Percentiles rank a stretch among this genome's conserved stretches.
These are phyloP conservation scores for Cydia pomonella DNA, from an alignment of 1,140 invertebrate genomes.

Conservation along the genomic window DNA sequence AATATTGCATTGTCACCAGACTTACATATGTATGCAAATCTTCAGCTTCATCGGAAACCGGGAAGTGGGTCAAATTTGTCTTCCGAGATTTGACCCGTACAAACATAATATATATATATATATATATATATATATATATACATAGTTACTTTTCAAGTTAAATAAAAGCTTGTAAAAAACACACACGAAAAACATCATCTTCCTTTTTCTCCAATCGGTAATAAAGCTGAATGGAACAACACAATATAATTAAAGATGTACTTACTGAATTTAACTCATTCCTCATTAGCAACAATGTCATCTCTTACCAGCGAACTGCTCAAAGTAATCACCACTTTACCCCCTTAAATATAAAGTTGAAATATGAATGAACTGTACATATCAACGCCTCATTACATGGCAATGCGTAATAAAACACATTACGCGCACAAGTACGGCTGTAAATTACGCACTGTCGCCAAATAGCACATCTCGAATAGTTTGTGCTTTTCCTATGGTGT, in stretches of 20 bases:
- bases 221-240: background rate
- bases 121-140: too few relatives aligned
- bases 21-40: too few relatives aligned
- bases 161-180: too few relatives aligned
- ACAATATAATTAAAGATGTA: background rate
- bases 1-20: too few relatives aligned
- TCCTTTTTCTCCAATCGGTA: background rate
- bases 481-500: slow-evolving; percentile 48
- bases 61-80: too few relatives aligned
- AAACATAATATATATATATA: too few relatives aligned
- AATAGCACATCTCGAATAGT: slow-evolving; percentile 69
- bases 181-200: background rate
- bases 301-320: background rate
- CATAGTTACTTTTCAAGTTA: too few relatives aligned
- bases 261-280: background rate
- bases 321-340: background rate
- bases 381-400: slow-evolving; percentile 48
- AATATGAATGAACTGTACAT: too few relatives aligned
- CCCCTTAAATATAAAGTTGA: slow-evolving; percentile 35
- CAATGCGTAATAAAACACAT: slow-evolving; percentile 64
- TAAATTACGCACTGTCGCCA: slow-evolving; percentile 77
- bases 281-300: background rate
- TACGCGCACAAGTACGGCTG: slow-evolving; percentile 64
- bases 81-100: too few relatives aligned
- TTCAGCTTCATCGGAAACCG: too few relatives aligned